phyloP scores from a whole-genome alignment of 2,888 invertebrate genomes.

The Eupithecia abbreviata region DNA sequence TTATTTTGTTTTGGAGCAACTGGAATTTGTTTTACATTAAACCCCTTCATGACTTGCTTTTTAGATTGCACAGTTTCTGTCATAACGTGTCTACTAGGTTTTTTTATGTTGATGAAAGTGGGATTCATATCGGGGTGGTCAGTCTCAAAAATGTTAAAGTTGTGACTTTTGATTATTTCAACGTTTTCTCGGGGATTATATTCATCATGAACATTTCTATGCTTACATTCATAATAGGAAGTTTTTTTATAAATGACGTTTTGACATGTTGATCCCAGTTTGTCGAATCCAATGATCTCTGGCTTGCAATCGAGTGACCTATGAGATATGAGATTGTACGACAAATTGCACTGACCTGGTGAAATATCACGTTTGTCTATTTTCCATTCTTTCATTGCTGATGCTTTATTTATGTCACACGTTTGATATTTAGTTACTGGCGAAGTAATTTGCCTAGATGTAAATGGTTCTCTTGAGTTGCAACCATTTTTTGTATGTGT shows the following conservation, averaged over 20 bases:
- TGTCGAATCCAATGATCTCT: not conserved
- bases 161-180: not conserved
- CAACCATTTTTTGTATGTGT: conserved; percentile 29
- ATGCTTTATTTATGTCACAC: not conserved
- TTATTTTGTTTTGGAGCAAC: not conserved
- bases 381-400: not conserved
- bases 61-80: conserved; percentile 8
- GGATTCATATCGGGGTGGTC: not conserved
- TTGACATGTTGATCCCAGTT: not conserved
- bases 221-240: not conserved
- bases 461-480: conserved; percentile 3
- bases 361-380: not conserved
- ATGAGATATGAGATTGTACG: not conserved
- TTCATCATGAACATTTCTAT: not conserved
- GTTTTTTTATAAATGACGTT: not conserved
- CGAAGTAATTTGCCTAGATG: not conserved
- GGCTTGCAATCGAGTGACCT: not conserved
- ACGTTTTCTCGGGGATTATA: not conserved
- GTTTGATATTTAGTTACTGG: conserved; percentile 1
- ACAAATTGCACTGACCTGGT: not conserved
- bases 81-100: not conserved
- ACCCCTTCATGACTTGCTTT: not conserved
- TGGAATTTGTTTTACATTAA: not conserved
- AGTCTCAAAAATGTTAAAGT: not conserved
- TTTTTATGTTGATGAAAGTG: not conserved